Base-by-base conservation (phyloP, 53 echinoderm and acorn worm genomes). In the Patiria pectinifera region DNA sequence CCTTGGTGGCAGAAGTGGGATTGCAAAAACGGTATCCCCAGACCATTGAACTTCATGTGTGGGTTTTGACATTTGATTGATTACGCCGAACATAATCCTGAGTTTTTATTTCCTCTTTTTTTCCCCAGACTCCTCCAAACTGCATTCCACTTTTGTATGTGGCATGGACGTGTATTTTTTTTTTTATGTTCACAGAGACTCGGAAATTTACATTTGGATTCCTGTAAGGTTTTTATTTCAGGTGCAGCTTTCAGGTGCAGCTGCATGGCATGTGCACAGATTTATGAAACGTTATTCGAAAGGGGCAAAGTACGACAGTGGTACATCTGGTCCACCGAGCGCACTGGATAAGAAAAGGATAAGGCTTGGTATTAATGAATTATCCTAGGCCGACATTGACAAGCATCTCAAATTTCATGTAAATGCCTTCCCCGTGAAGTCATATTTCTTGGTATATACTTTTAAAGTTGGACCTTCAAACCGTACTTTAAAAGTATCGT, bases 41-140 rank as follows among this genome's bases (percentile, higher is more conserved):
- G 76, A 87, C 76, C 61, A 78, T 25, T 44, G 62, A 48, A 24
- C 47, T 45, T 13, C 15, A 45, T 78, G 88, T 78, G 78, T 58
- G 78, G 63, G 84, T 43, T 81, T 66, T 84, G 82, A 82, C 82
- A 62, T 77, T 48, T 76, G 88, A 59, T 88, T 76, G 62, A 88
- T 59, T 78, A 60, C 76, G 21, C 59, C 24, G 24, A 35, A 46
- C 78, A 75, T 61, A 77, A 60, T 77, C 43, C 19, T 15, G 66
- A 19, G 22, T 62, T 6, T 75, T 21, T 44, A 45, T 88, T 78
- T 19, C 78, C n/a, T 61, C 78, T 88, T 74, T 19, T 59, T 10
- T 9, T 44, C 45, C 25, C 24, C 43, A 10, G 12, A 9, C 74
- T 35, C 23, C 48, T 87, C 26, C 21, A 76, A 14, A 75, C 21